Base-by-base conservation (phyloP, 2,888 invertebrate species). In the Xylophagus ater region DNA sequence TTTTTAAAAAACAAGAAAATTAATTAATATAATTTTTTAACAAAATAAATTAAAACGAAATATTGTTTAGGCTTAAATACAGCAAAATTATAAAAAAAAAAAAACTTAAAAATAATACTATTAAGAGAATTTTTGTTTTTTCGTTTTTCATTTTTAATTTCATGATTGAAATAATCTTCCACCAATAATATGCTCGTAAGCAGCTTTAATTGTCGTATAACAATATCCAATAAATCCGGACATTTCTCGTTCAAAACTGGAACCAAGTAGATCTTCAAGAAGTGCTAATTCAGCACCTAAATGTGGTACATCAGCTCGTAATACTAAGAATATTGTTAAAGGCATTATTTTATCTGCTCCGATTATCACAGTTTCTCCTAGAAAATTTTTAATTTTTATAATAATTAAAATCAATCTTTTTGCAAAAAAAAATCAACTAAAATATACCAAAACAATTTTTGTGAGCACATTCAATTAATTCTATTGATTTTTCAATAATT, bases 281-380 rank as follows among this genome's bases (percentile, higher is more conserved):
- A 65, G 44, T n/a, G 63, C 61, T 41, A 65, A 42, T 46, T 65
- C 65, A 4, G 65, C 65, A 5, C 65, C 65, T 32, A 65, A 52
- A 48, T 65, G 65, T 21, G 62, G 62, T 28, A 65, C 61, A 29
- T 54, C 57, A 1, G 64, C 60, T 32, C 63, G 61, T 37, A 65
- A 45, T 46, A 65, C 55, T 36, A 60, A 43, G 44, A 61, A 56
- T 44, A 65, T 54, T 2, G 59, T 58, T 6, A 65, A 51, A n/a
- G 65, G 63, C 50, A 65, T 60, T 50, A 65, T 60, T 36, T 56
- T 55, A 34, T 65, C 65, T 14, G 62, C 63, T 39, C 44, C 45
- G 18, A 65, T 49, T 48, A 55, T 56, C 35, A 53, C 51, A 40
- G 56, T 41, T 35, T 51, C 55, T 33, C 53, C 62, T 60, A 38